phyloP scores from a whole-genome alignment of 1,140 invertebrate genomes.

The Ruditapes philippinarum region DNA sequence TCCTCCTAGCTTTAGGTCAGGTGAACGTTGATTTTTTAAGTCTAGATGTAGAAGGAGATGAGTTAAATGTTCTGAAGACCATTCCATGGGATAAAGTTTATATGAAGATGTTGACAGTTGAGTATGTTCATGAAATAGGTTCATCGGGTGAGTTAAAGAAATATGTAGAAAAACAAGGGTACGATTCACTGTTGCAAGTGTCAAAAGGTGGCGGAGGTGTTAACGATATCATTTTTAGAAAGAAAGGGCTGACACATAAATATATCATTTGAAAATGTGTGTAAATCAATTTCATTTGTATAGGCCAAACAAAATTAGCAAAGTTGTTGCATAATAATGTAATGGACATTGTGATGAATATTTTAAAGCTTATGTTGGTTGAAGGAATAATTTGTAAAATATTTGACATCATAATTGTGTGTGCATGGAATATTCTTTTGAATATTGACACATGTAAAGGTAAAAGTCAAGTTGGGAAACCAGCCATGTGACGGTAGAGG shows the following conservation, averaged over 20 bases:
- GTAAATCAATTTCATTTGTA: no score
- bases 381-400: no score
- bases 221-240: slow-evolving; percentile 72
- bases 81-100: slow-evolving; percentile 70
- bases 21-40: slow-evolving; percentile 79
- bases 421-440: no score
- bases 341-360: no score
- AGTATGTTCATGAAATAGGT: slow-evolving; percentile 51
- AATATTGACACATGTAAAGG: no score
- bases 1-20: slow-evolving; percentile 67
- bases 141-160: slow-evolving; percentile 38
- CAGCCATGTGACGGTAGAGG: no score
- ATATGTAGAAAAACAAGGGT: slow-evolving; percentile 67
- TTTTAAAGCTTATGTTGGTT: no score
- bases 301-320: no score
- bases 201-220: slow-evolving; percentile 59
- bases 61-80: slow-evolving; percentile 70
- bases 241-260: slow-evolving; percentile 58
- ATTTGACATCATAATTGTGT: no score
- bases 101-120: slow-evolving; percentile 66
- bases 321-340: no score
- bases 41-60: slow-evolving; percentile 82
- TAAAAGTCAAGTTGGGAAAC: no score
- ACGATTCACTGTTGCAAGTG: slow-evolving; percentile 67
- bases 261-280: no score